Evolutionary conservation across 2,797 vertebrate genomes (phyloP).

Genomic region (Anas acuta): DNA sequence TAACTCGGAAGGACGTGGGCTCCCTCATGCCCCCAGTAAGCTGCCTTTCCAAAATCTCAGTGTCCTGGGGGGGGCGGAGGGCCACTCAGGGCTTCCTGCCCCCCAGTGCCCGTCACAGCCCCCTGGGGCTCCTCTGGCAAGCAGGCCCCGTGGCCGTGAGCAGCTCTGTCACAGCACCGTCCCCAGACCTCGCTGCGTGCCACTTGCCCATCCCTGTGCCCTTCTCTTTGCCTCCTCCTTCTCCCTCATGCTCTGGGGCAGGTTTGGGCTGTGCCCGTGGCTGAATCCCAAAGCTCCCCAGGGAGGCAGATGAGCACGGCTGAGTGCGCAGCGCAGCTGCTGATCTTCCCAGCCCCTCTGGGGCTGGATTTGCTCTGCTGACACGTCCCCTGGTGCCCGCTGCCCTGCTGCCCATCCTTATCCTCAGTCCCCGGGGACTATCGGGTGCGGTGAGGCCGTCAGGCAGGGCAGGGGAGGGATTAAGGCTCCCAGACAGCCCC

Average conservation of each 20-base stretch:
- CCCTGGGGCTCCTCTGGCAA: accelerated
- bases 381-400: background rate
- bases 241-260: accelerated
- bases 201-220: background rate
- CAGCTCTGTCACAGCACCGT: background rate
- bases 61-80: background rate
- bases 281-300: background rate
- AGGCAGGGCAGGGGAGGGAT: background rate
- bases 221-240: background rate
- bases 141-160: background rate
- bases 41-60: background rate
- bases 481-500: background rate
- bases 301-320: background rate
- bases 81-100: background rate
- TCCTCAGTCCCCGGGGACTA: background rate
- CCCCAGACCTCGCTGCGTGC: background rate
- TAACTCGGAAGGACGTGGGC: background rate
- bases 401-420: background rate
- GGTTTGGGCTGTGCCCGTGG: background rate
- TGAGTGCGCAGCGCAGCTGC: background rate
- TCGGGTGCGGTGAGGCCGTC: background rate
- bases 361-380: background rate
- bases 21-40: background rate
- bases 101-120: accelerated
- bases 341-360: background rate